Evolutionary conservation across 2,113 vertebrate genomes (phyloP).

Genomic region (Atherinomorus stipes): DNA sequence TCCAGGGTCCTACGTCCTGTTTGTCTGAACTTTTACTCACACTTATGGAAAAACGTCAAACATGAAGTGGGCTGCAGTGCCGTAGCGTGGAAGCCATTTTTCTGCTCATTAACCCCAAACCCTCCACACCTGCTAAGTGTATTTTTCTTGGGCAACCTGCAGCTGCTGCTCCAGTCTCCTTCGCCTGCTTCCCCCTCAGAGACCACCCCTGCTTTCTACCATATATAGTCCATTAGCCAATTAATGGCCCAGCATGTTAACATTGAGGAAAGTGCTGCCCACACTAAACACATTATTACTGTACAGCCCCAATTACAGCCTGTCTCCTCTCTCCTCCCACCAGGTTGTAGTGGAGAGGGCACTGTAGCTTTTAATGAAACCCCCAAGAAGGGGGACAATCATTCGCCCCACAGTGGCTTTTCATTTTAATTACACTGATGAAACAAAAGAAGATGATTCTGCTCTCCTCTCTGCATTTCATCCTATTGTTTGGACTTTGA

Average conservation of each 20-base stretch:
- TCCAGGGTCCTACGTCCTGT: background rate
- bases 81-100: background rate
- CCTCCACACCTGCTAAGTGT: constrained; percentile 27
- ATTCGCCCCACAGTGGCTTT: constrained; percentile 3
- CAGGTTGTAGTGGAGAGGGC: constrained; percentile 36
- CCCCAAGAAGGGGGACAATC: constrained; percentile 15
- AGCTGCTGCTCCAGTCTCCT: constrained; percentile 39
- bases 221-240: constrained; percentile 79
- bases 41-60: background rate
- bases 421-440: constrained; percentile 22
- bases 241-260: constrained; percentile 79
- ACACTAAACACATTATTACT: constrained; percentile 77
- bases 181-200: constrained; percentile 34
- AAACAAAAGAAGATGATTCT: constrained; percentile 25
- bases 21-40: background rate
- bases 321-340: constrained; percentile 44
- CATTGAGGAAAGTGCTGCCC: constrained; percentile 65
- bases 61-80: background rate
- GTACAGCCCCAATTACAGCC: constrained; percentile 71
- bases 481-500: constrained; percentile 11
- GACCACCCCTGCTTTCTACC: constrained; percentile 38
- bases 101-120: constrained; percentile 37
- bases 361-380: constrained; percentile 36
- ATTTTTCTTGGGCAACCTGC: constrained; percentile 25
- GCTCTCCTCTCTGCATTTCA: background rate